phyloP scores from a whole-genome alignment of 2,888 invertebrate species.

The Ormyrus nitidulus region DNA sequence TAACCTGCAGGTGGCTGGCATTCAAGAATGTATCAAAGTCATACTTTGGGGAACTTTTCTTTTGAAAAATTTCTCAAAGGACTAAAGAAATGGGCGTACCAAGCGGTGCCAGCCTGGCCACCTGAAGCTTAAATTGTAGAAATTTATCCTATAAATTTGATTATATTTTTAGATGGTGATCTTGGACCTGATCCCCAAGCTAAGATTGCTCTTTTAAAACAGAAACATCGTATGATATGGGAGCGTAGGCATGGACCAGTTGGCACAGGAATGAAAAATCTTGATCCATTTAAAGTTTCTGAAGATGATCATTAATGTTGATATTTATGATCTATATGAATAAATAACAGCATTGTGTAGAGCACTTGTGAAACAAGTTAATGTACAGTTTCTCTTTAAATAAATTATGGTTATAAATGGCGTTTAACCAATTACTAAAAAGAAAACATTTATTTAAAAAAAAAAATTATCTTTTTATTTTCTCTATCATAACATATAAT shows the following conservation, averaged over 20 bases:
- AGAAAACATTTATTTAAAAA: constrained; percentile 38
- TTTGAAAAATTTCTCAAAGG: too few species aligned
- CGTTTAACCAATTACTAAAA: constrained; percentile 24
- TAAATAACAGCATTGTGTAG: constrained; percentile 44
- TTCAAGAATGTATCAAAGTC: too few species aligned
- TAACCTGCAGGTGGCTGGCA: too few species aligned
- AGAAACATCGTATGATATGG: constrained; percentile 98
- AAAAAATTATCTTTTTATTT: constrained; percentile 56
- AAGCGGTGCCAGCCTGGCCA: too few species aligned
- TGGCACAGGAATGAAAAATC: constrained; percentile 80
- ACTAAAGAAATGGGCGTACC: too few species aligned
- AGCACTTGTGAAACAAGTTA: constrained; percentile 41
- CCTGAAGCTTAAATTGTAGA: too few species aligned
- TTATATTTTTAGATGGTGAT: constrained; percentile 88
- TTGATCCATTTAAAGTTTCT: constrained; percentile 41
- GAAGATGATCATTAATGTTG: constrained; percentile 19
- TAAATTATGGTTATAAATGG: constrained; percentile 53
- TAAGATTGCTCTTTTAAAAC: constrained; percentile 92
- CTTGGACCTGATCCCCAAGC: constrained; percentile 86
- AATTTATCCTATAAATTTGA: too few species aligned
- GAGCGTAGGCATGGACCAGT: constrained; percentile 93
- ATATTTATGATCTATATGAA: background rate
- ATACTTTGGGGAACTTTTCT: too few species aligned
- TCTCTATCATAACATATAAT: constrained; percentile 60
- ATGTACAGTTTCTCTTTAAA: constrained; percentile 56